phyloP scores from a whole-genome alignment of 1,140 invertebrate genomes.

The Scaptodrosophila lebanonensis region DNA sequence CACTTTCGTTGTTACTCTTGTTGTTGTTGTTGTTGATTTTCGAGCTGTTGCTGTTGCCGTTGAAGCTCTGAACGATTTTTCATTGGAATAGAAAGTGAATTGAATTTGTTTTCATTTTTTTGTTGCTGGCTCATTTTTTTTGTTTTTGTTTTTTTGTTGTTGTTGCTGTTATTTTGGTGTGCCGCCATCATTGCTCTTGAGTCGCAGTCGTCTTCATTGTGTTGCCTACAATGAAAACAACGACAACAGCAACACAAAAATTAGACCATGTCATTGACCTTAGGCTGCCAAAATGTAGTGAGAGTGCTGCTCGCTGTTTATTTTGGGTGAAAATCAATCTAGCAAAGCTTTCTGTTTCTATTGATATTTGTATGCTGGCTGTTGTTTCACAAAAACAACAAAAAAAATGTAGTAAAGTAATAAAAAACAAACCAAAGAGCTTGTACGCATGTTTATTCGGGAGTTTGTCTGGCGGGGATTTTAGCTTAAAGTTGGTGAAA shows the following conservation, averaged over 20 bases:
- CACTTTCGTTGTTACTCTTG: slow-evolving; percentile 74
- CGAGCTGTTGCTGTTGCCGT: slow-evolving; percentile 56
- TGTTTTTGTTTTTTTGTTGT: slow-evolving; percentile 18
- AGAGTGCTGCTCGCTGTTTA: slow-evolving; percentile 43
- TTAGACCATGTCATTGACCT: slow-evolving; percentile 76
- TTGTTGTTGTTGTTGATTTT: slow-evolving; percentile 69
- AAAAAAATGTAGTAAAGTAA: too few species aligned
- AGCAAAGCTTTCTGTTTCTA: slow-evolving; percentile 27
- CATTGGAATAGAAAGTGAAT: slow-evolving; percentile 77
- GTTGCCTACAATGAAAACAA: slow-evolving; percentile 56
- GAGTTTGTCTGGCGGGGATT: too few species aligned
- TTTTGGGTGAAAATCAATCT: slow-evolving; percentile 27
- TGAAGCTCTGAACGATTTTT: slow-evolving; percentile 72
- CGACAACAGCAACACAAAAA: slow-evolving; percentile 30
- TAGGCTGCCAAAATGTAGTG: slow-evolving; percentile 54
- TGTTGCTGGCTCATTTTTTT: not conserved
- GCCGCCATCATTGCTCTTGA: slow-evolving; percentile 61
- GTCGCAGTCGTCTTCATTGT: slow-evolving; percentile 46
- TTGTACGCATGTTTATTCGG: too few species aligned
- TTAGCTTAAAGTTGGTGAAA: too few species aligned
- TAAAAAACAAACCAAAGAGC: too few species aligned
- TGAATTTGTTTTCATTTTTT: slow-evolving; percentile 57
- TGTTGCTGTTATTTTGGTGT: slow-evolving; percentile 39
- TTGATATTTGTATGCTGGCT: not conserved
- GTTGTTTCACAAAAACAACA: slow-evolving; percentile 42